Base-by-base conservation (phyloP, 2,888 invertebrate genomes). In the Alsophila aescularia region DNA sequence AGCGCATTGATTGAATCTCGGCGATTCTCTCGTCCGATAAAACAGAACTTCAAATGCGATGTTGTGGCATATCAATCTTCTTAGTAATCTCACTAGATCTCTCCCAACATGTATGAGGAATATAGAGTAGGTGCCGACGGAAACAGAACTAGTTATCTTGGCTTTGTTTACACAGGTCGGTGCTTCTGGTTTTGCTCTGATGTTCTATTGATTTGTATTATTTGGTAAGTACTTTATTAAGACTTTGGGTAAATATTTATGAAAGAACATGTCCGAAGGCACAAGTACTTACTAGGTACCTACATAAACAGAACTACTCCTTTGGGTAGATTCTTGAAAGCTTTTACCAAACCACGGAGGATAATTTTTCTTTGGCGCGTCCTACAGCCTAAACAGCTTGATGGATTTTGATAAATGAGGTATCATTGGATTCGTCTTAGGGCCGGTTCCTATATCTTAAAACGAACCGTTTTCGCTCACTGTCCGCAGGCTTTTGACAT, bases 141-240 rank as follows among this genome's bases (percentile, higher is more conserved):
- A 56, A 51, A 50, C 55, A 41, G 45, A 56, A 51, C 55, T 55
- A 55, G 50, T 45, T 55, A 45, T 44, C 50, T 51, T 14, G 15
- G 42, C 34, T 48, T 58, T 58, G 52, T 58, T 58, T 58, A 58
- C 36, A 48, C 24, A 41, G 40, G 48, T 52, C 39, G 13, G 34
- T 45, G 52, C 41, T 53, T 53, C 58, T 58, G 58, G 58, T 51
- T 53, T 53, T 39, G 9, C 44, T 58, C 58, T 40, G 42, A 40
- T 31, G 29, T 40, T 50, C 15, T 40, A 55, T 50, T 40, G 39
- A 49, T 47, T 41, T 39, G 24, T 24, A 39, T 40, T 39, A 42
- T 36, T 43, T 50, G 16, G 9, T 9, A 31, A 29, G 0, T 32
- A 31, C 16, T 18, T 13, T 41, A n/a, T 36, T 27, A 34, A 9